Evolutionary conservation across 2,113 vertebrate genomes (phyloP), one percentile per base, ranked within the genome.

Genomic region (Brienomyrus longianalis): DNA sequence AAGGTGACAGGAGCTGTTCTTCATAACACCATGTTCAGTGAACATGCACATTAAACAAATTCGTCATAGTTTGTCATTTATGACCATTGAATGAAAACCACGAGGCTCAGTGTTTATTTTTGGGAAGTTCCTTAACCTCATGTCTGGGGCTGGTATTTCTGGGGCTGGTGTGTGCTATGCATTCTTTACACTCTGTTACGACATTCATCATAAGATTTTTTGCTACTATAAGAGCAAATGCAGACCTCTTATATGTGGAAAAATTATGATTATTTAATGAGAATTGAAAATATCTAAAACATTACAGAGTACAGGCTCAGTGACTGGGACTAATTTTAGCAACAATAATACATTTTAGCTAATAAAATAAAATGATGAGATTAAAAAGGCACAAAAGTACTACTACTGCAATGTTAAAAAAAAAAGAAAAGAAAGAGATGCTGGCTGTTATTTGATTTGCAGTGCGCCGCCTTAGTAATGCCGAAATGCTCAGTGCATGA

Each of bases 401-500:
- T 5, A 80, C 35, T 51, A 50, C 48, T 51, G 83, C 83, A 27
- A 5, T 43, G 83, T 52, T 66, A 56, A 88, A 83, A 88, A 35
- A 89, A 15, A 52, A 21, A 39, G 47, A 84, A 50, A 86, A 54
- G 88, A 15, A 43, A 31, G 43, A 90, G 27, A 88, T 19, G 47
- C 43, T 21, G 66, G 47, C 48, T 35, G 62, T 80, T 50, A n/a
- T 87, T 74, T 89, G 83, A 89, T 87, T 80, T 89, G 84, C 66
- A 88, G 83, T 35, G 43, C 23, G 66, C 31, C 66, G 50, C 35
- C 86, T 89, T 84, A 89, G 86, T 84, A 84, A 89, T 51, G 90
- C 62, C 11, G 84, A 84, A 90, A 90, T 91, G 80, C 51, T 86
- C 27, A 56, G 77, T 21, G 59, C 19, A 86, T 89, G 85, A 87